These are phyloP conservation scores for Columba guinea DNA, from an alignment of 2,797 vertebrate species.

Conservation along the genomic window DNA sequence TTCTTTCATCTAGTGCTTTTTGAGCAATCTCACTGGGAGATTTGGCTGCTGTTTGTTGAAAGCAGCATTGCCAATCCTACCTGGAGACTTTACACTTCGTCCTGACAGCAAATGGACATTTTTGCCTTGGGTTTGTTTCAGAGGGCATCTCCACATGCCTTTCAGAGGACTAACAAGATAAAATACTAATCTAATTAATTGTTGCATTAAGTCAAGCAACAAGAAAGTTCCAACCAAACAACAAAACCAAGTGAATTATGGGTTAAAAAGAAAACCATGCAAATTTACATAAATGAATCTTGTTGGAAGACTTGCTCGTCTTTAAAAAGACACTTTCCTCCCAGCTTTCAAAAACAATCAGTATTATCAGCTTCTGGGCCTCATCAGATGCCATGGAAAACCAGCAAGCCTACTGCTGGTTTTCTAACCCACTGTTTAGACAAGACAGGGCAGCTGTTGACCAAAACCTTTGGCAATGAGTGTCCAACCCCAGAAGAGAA, in stretches of 20 bases:
- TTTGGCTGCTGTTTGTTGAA: neutral
- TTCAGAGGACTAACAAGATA: neutral
- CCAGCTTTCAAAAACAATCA: neutral
- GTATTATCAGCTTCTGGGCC: neutral
- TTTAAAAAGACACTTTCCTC: neutral
- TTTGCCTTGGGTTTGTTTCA: neutral
- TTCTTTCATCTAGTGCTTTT: neutral
- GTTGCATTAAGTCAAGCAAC: neutral
- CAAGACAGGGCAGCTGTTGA: neutral
- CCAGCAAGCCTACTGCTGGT: neutral
- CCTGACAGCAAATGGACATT: neutral
- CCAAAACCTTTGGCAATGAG: neutral
- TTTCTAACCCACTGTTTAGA: neutral
- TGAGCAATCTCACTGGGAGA: neutral
- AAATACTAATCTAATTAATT: neutral
- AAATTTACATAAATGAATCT: neutral
- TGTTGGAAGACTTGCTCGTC: rapidly evolving
- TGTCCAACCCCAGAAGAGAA: neutral
- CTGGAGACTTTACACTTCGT: neutral
- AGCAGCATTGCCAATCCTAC: neutral
- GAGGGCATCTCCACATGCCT: neutral
- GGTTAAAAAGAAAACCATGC: neutral
- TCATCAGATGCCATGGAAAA: rapidly evolving
- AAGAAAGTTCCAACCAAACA: neutral
- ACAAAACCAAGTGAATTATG: neutral